phyloP scores from a whole-genome alignment of 2,888 invertebrate genomes.

The Watsonalla binaria region DNA sequence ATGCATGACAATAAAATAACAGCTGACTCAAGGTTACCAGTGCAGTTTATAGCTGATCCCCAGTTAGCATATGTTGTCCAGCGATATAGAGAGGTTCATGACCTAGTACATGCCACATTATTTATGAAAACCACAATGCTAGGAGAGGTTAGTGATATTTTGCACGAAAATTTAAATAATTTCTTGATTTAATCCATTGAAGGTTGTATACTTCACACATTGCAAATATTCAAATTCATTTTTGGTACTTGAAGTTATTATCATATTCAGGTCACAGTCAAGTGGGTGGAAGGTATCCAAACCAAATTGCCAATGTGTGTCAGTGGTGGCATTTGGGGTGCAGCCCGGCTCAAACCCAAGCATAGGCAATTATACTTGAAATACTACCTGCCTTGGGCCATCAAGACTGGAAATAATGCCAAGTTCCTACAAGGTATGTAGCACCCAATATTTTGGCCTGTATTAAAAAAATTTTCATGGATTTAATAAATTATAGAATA shows the following conservation, averaged over 20 bases:
- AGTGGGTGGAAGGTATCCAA: conserved; percentile 99
- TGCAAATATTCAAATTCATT: not conserved
- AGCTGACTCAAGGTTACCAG: conserved; percentile 93
- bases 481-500: no score
- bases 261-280: conserved; percentile 89
- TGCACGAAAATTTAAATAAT: no score
- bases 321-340: conserved; percentile 95
- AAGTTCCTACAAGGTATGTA: conserved; percentile 85
- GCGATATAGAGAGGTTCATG: conserved; percentile 97
- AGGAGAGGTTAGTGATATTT: conserved; percentile 76
- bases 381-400: conserved; percentile 92
- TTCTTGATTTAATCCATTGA: not conserved
- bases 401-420: conserved; percentile 85
- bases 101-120: conserved; percentile 93
- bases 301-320: conserved; percentile 97
- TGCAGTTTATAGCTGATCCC: conserved; percentile 93
- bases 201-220: no score
- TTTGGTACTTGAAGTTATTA: not conserved
- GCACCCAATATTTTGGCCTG: no score
- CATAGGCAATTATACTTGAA: conserved; percentile 88
- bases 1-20: conserved; percentile 91
- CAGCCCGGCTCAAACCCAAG: conserved; percentile 90
- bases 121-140: conserved; percentile 97
- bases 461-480: no score
- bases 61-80: conserved; percentile 98